These are phyloP conservation scores for Drosophila tanythrix DNA, from an alignment of 2,888 invertebrate species.

Conservation along the genomic window DNA sequence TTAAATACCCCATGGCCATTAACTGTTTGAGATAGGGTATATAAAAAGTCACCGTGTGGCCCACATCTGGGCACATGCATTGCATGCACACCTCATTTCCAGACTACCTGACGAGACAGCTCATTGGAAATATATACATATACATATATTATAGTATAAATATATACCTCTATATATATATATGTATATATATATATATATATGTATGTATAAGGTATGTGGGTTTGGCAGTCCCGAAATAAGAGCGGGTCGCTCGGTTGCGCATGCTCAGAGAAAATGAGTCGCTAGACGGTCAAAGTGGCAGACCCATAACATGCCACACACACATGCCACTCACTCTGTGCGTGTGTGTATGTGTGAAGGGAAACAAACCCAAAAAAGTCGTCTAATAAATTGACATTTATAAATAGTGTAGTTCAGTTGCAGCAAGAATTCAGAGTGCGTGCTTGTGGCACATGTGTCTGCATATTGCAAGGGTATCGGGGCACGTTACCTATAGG, in stretches of 20 bases:
- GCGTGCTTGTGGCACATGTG: constrained; percentile 68
- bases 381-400: constrained; percentile 66
- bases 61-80: constrained; percentile 61
- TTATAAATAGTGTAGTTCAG: constrained; percentile 65
- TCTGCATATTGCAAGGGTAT: constrained; percentile 63
- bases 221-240: constrained; percentile 64
- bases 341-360: constrained; percentile 17
- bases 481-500: constrained; percentile 30
- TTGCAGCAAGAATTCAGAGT: constrained; percentile 34
- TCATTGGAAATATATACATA: constrained; percentile 18
- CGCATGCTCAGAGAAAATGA: constrained; percentile 59
- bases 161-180: neutral
- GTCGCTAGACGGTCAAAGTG: neutral
- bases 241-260: constrained; percentile 62
- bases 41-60: constrained; percentile 23
- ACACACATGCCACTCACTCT: constrained; percentile 69
- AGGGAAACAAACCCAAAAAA: constrained; percentile 58
- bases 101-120: constrained; percentile 68
- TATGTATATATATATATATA: constrained; percentile 6
- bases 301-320: constrained; percentile 66
- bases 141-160: neutral
- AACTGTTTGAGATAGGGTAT: constrained; percentile 24
- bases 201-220: constrained; percentile 15
- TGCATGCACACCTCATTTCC: constrained; percentile 68
- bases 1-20: neutral